Evolutionary conservation across 2,113 vertebrate genomes (phyloP).

Genomic region (Oryctolagus cuniculus): DNA sequence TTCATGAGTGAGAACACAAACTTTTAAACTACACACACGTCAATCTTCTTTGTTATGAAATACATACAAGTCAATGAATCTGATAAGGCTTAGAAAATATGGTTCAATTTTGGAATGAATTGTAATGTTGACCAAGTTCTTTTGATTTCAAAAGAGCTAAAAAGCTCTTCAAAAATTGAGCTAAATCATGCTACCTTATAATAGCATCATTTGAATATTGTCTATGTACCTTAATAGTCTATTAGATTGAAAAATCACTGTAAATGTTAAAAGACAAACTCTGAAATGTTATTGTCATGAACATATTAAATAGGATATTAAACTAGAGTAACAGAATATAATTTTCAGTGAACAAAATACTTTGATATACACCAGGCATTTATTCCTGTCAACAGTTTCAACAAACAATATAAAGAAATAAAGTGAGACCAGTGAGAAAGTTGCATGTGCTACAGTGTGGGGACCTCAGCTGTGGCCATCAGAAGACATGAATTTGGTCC

Average conservation of each 20-base stretch:
- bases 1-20: neutral
- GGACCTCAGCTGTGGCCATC: neutral
- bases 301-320: slow-evolving; percentile 11
- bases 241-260: neutral
- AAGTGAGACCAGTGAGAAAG: neutral
- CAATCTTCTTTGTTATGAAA: slow-evolving; percentile 15
- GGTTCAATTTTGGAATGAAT: slow-evolving; percentile 45
- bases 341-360: neutral
- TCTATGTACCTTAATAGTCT: neutral
- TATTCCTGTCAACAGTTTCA: neutral
- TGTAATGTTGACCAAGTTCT: neutral
- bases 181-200: neutral
- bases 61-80: neutral
- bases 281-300: neutral
- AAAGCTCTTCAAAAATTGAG: neutral
- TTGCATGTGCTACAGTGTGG: neutral
- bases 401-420: neutral
- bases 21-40: neutral
- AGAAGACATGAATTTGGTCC: neutral
- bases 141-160: slow-evolving; percentile 29
- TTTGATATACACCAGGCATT: neutral
- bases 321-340: neutral
- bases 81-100: neutral
- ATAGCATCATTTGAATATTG: slow-evolving; percentile 16
- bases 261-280: slow-evolving; percentile 35